Percentiles rank a stretch among this genome's conserved stretches.
phyloP scores from a whole-genome alignment of 2,888 invertebrate species.

The Crocallis elinguaria region DNA sequence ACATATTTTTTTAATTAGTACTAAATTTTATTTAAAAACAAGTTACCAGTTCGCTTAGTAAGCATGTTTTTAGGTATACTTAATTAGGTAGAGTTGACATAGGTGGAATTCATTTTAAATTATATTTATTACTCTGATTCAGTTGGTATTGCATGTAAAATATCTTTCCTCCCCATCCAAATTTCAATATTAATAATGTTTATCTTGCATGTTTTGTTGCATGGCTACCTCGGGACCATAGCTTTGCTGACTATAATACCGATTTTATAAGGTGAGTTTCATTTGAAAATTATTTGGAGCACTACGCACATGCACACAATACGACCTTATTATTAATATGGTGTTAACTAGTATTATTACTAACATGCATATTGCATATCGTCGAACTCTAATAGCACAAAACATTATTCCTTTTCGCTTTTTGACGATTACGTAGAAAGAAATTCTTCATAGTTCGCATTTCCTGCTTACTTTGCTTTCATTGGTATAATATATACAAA shows the following conservation, averaged over 20 bases:
- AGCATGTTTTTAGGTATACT: too few species aligned
- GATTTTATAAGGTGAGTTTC: conserved; percentile 71
- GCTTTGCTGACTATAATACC: conserved; percentile 82
- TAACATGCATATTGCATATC: background rate
- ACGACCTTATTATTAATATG: background rate
- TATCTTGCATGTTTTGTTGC: conserved; percentile 82
- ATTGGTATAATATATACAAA: too few species aligned
- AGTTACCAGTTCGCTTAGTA: too few species aligned
- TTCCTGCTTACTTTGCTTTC: too few species aligned
- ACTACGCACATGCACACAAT: background rate
- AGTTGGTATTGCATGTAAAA: background rate
- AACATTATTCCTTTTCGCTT: background rate
- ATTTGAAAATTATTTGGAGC: conserved; percentile 2
- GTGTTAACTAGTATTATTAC: background rate
- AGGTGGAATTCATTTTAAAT: too few species aligned
- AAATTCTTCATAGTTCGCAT: background rate
- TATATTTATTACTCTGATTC: too few species aligned
- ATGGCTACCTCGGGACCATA: conserved; percentile 77
- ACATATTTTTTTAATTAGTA: too few species aligned
- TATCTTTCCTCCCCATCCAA: background rate
- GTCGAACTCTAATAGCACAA: background rate
- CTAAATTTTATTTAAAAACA: too few species aligned
- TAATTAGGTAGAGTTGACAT: too few species aligned
- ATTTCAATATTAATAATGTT: conserved; percentile 31
- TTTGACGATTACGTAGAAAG: background rate